Evolutionary conservation across 2,797 vertebrate species (phyloP).

Genomic region (Bovichtus variegatus): DNA sequence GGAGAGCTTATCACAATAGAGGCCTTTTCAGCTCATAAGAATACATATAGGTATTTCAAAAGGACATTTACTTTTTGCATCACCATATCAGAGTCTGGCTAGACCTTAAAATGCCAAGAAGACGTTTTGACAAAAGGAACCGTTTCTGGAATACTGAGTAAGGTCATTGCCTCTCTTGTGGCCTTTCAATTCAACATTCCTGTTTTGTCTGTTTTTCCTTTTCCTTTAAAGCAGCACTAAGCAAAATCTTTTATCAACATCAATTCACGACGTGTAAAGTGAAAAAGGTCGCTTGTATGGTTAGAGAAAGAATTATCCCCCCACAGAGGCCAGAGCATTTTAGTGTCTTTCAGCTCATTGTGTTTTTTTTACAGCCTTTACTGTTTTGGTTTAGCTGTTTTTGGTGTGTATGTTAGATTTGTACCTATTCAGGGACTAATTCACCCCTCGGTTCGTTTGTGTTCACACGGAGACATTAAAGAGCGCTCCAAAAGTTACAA

Average conservation of each 20-base stretch:
- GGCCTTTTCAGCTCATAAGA: conserved; percentile 51
- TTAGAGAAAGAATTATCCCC: background rate
- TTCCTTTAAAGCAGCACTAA: background rate
- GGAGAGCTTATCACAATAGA: conserved; percentile 50
- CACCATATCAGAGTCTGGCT: conserved; percentile 31
- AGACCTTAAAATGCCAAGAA: conserved; percentile 62
- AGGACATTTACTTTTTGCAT: conserved; percentile 62
- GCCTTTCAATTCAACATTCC: background rate
- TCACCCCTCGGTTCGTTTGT: no score
- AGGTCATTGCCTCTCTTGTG: conserved; percentile 36
- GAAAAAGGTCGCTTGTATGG: background rate
- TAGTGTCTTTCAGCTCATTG: background rate
- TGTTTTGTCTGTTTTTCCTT: background rate
- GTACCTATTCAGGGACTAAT: no score
- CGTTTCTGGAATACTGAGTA: conserved; percentile 38
- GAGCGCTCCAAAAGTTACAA: no score
- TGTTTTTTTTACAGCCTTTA: background rate
- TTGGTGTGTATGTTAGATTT: no score
- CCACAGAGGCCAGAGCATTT: background rate
- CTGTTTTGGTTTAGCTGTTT: background rate
- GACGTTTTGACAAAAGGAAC: conserved; percentile 31
- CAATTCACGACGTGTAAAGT: background rate
- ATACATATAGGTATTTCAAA: conserved; percentile 48
- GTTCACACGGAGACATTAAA: no score
- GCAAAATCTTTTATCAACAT: background rate